A percentile compares a stretch with the other conserved stretches of the same genome.
Conservation (phyloP, 2,888 invertebrate species). For the Drosophila colorata region DNA sequence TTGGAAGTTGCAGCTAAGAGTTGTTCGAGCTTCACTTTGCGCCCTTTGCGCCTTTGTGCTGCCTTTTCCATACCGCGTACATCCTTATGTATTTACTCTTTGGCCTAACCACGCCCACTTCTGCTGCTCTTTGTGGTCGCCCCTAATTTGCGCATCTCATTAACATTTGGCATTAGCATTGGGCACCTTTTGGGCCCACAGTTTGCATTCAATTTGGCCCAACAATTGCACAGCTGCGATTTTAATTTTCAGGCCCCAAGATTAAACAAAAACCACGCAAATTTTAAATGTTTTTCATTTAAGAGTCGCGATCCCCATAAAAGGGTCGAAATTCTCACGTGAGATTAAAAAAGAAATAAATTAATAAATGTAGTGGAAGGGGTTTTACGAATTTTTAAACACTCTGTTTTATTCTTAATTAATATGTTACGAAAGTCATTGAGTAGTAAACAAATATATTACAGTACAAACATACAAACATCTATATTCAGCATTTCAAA, state of each 20-base stretch:
- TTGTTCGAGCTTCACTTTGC: conserved; percentile 14
- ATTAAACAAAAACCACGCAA: not conserved
- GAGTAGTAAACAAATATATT: too few relatives aligned
- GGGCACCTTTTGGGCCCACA: not conserved
- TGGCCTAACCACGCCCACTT: not conserved
- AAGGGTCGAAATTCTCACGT: not conserved
- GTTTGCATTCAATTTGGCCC: conserved; percentile 24
- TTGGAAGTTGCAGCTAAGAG: conserved; percentile 27
- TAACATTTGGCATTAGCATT: conserved; percentile 29
- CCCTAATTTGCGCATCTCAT: conserved; percentile 38
- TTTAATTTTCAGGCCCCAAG: not conserved
- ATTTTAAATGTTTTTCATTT: conserved; percentile 13
- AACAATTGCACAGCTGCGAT: conserved; percentile 17
- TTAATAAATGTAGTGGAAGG: not conserved
- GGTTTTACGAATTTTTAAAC: not conserved
- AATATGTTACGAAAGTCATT: not conserved
- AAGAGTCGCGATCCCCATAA: not conserved
- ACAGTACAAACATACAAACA: too few relatives aligned
- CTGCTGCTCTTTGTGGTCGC: conserved; percentile 27
- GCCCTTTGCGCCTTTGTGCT: not conserved
- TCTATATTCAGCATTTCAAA: too few relatives aligned
- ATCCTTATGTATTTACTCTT: conserved; percentile 8
- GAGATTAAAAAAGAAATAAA: not conserved
- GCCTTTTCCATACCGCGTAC: not conserved
- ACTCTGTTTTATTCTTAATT: not conserved